These are phyloP conservation scores for Passer domesticus DNA, from an alignment of 2,113 vertebrate species.

Conservation along the genomic window DNA sequence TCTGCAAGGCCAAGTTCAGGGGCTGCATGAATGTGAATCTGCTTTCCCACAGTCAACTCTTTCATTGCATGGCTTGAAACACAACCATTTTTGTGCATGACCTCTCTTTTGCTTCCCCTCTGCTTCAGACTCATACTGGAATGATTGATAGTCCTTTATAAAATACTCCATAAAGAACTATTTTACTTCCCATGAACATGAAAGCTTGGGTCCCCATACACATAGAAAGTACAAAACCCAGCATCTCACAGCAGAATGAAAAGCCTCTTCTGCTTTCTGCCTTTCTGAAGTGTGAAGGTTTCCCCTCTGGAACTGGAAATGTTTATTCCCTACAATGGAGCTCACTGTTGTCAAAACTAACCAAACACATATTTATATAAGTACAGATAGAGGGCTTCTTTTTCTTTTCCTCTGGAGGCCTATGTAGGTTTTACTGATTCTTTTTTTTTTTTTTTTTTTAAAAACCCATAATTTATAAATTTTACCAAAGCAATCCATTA, in stretches of 20 bases:
- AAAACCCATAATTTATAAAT: not conserved
- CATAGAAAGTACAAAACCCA: constrained; percentile 4
- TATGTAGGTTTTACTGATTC: not conserved
- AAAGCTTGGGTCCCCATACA: not conserved
- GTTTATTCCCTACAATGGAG: not conserved
- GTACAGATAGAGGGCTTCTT: not conserved
- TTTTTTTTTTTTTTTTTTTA: too few relatives aligned
- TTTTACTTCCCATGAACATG: constrained; percentile 27
- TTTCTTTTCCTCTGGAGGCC: not conserved
- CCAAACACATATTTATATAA: not conserved
- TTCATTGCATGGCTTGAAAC: constrained; percentile 21
- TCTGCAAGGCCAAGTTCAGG: constrained; percentile 35
- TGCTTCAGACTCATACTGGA: constrained; percentile 15
- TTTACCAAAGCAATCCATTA: not conserved
- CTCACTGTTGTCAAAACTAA: not conserved
- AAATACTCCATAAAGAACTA: constrained; percentile 50
- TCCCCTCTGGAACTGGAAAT: not conserved
- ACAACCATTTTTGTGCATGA: constrained; percentile 20
- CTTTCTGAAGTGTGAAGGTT: constrained; percentile 15
- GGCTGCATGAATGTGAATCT: not conserved
- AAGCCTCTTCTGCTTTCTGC: not conserved
- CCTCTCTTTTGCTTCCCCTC: constrained; percentile 33
- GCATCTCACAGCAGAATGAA: not conserved
- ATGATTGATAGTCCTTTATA: constrained; percentile 60
- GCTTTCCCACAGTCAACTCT: constrained; percentile 60